Percentiles rank a stretch among this genome's conserved stretches.
These are phyloP conservation scores for Drosophila ficusphila DNA, from an alignment of 1,140 invertebrate species.

Conservation along the genomic window DNA sequence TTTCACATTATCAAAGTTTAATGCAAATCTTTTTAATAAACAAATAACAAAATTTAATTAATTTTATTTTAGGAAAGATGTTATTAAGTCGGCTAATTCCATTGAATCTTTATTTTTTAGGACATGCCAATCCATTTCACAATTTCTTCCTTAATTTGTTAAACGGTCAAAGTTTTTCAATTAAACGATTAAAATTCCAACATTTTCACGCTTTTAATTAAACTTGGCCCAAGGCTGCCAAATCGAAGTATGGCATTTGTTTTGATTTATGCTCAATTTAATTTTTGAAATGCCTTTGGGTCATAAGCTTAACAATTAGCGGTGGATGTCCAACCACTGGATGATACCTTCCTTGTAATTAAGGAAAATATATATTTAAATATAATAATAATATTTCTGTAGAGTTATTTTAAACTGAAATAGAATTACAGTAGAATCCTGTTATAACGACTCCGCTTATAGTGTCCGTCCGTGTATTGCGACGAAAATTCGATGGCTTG, in stretches of 20 bases:
- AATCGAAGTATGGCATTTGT: slow-evolving; percentile 48
- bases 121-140: slow-evolving; percentile 29
- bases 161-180: slow-evolving; percentile 70
- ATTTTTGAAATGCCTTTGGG: slow-evolving; percentile 61
- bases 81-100: background rate
- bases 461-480: too few species aligned
- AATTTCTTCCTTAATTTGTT: background rate
- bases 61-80: too few species aligned
- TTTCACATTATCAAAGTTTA: background rate
- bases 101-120: slow-evolving; percentile 11
- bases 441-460: too few species aligned
- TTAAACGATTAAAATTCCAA: slow-evolving; percentile 70
- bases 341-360: slow-evolving; percentile 26
- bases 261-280: slow-evolving; percentile 78
- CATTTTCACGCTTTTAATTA: slow-evolving; percentile 62
- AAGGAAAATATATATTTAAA: background rate
- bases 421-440: too few species aligned
- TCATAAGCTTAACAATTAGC: slow-evolving; percentile 20
- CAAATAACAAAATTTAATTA: too few species aligned
- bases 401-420: background rate
- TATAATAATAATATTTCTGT: background rate
- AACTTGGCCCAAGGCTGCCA: slow-evolving; percentile 36
- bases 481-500: too few species aligned
- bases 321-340: slow-evolving; percentile 13
- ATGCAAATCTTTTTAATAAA: background rate